Evolutionary conservation across 1,140 invertebrate species (phyloP).

Genomic region (Brachystomella parvula): DNA sequence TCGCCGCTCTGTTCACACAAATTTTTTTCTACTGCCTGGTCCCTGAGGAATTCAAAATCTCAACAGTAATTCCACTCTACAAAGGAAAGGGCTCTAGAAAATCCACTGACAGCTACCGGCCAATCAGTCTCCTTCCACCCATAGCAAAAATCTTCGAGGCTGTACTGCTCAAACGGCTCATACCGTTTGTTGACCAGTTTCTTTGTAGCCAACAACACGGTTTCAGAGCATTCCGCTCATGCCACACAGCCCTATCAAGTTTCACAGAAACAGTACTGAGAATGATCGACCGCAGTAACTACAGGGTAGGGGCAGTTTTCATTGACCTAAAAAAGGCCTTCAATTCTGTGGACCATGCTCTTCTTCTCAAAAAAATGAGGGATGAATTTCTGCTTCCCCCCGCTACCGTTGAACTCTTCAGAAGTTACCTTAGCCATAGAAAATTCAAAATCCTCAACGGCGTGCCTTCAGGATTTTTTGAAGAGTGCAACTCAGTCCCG

Average conservation of each 20-base stretch:
- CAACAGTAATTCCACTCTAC: constrained; percentile 13
- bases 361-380: neutral
- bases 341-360: neutral
- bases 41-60: constrained; percentile 1
- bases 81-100: constrained; percentile 2
- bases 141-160: neutral
- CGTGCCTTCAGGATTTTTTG: too few species aligned
- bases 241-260: neutral
- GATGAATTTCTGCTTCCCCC: neutral
- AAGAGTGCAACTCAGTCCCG: too few species aligned
- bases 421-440: neutral
- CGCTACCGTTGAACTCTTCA: neutral
- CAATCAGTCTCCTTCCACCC: neutral
- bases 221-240: neutral
- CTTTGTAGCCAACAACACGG: constrained; percentile 1
- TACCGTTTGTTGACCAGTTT: neutral
- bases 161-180: neutral
- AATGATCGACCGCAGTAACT: neutral
- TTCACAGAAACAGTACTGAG: neutral
- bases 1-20: constrained; percentile 2
- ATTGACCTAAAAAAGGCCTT: constrained; percentile 19
- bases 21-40: neutral
- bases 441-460: neutral
- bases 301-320: constrained; percentile 7
- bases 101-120: neutral